phyloP scores from a whole-genome alignment of 2,888 invertebrate species.

The Idaea straminata region DNA sequence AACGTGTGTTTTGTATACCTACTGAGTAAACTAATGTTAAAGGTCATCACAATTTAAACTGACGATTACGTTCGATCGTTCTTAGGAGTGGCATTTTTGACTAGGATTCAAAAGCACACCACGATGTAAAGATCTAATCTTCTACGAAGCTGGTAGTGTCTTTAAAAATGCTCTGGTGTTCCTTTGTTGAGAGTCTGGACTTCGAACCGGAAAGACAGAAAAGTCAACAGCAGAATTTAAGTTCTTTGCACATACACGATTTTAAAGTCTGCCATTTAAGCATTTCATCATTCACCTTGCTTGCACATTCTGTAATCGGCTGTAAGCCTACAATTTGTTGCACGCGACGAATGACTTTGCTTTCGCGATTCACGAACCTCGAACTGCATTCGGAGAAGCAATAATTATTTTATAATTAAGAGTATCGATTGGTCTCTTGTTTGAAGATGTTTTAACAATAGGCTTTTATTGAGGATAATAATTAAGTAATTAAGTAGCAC shows the following conservation, averaged over 20 bases:
- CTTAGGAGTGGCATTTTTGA: too few species aligned
- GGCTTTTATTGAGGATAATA: not conserved
- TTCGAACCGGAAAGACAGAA: not conserved
- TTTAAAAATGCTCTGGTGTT: too few species aligned
- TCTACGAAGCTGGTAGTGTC: too few species aligned
- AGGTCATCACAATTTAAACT: not conserved
- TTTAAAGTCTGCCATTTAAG: not conserved
- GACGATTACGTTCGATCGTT: not conserved
- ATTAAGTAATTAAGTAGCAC: not conserved
- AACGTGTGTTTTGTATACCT: not conserved
- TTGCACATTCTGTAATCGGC: not conserved
- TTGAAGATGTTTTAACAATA: not conserved
- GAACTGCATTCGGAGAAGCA: not conserved
- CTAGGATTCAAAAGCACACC: too few species aligned
- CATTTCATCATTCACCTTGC: not conserved
- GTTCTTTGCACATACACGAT: not conserved
- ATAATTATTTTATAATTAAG: not conserved
- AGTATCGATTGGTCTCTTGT: not conserved
- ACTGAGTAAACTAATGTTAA: not conserved
- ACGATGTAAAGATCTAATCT: too few species aligned
- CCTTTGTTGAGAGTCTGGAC: not conserved
- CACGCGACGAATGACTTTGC: conserved; percentile 1
- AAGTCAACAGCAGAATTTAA: not conserved
- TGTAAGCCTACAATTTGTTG: not conserved
- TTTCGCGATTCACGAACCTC: not conserved